phyloP scores from a whole-genome alignment of 2,113 vertebrate genomes.

The Caretta caretta region DNA sequence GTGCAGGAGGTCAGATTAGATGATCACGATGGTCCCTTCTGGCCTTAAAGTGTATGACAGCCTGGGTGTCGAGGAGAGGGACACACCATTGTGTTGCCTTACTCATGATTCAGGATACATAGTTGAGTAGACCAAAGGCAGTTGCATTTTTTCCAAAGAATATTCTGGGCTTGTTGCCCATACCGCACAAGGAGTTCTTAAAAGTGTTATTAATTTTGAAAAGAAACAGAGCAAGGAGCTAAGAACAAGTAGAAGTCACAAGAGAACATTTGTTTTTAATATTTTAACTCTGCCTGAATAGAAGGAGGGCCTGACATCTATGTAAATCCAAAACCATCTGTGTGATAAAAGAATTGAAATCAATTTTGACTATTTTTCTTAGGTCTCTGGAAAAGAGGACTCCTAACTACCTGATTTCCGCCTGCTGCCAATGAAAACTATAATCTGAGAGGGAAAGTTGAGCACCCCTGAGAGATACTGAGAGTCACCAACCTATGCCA shows the following conservation, averaged over 20 bases:
- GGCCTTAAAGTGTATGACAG: not conserved
- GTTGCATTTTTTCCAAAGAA: not conserved
- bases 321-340: not conserved
- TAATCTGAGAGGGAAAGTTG: not conserved
- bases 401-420: not conserved
- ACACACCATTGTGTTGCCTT: not conserved
- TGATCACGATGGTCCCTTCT: not conserved
- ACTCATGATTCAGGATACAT: not conserved
- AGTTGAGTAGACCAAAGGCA: not conserved
- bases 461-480: not conserved
- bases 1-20: too few relatives aligned
- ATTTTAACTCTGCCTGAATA: not conserved
- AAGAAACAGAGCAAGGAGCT: not conserved
- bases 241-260: not conserved
- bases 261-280: not conserved
- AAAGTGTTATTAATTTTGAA: not conserved
- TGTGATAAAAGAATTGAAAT: not conserved
- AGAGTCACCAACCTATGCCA: not conserved
- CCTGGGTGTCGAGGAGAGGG: not conserved
- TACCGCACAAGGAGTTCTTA: not conserved
- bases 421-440: not conserved
- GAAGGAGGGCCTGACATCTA: not conserved
- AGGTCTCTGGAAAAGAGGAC: not conserved
- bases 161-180: not conserved
- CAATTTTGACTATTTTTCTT: not conserved